Base-by-base conservation (phyloP, 1,140 invertebrate species). In the Linepithema humile region DNA sequence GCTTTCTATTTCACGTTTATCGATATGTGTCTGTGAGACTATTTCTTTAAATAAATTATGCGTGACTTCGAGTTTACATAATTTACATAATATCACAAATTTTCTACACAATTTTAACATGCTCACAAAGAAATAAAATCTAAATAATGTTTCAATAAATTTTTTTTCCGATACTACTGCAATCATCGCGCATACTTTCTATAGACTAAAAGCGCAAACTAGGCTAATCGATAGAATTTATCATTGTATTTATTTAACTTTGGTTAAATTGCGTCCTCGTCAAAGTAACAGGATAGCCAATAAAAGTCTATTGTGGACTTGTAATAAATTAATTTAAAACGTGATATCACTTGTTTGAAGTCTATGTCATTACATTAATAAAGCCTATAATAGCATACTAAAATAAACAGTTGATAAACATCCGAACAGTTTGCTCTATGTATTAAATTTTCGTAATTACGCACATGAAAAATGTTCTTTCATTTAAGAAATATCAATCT, bases 281-380 rank as follows among this genome's bases (percentile, higher is more conserved):
- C 32, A 67, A 80, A 80, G 48, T 32, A 43, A 40, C 12, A 38
- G 48, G 17, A 4, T 6, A 86, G 60, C 75, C 70, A 87, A 87
- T 84, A 48, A 60, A 57, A 59, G 82, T 80, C 69, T 78, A 88
- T 88, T 75, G 53, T 45, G 35, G 55, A 45, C 67, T 88, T 32
- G 55, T 69, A 84, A 84, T 84, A 64, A 88, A 87, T 83, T 26
- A 75, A 78, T 88, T 85, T 80, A n/a, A 55, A 69, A 15, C 48
- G 32, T 87, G 85, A 88, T 65, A 74, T 88, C 86, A 87, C 64
- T 74, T 65, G 53, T 60, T 69, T 20, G 43, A 77, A 65, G 59
- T 40, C 48, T 26, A 53, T 23, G 45, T 40, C 38, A 55, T 78
- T 20, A 20, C 20, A 53, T 57, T 55, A 53, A 53, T 40, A 40